Conservation (phyloP, 2,113 vertebrate species). For the Cebidichthys violaceus region DNA sequence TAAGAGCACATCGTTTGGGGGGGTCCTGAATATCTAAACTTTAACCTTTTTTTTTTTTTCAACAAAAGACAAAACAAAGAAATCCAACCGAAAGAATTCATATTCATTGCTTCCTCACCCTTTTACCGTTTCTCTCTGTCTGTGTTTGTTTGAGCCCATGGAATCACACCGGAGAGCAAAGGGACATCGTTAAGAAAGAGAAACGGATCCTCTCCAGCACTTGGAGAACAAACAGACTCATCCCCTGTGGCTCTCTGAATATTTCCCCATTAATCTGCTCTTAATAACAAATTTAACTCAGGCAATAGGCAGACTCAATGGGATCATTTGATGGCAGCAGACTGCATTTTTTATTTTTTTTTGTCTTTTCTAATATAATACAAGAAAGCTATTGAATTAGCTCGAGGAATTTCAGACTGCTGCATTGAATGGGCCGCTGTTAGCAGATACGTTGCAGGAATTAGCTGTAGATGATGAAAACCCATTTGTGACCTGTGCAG, state of each 20-base stretch:
- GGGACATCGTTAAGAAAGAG: slow-evolving; percentile 52
- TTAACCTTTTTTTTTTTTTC: neutral
- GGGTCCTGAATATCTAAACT: neutral
- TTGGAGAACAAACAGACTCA: slow-evolving; percentile 59
- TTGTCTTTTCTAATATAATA: slow-evolving; percentile 38
- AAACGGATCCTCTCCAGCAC: slow-evolving; percentile 27
- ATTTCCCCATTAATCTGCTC: slow-evolving; percentile 63
- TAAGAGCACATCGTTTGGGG: neutral
- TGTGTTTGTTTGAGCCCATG: slow-evolving; percentile 11
- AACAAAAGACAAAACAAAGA: neutral
- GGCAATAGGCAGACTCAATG: slow-evolving; percentile 17
- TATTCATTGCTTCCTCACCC: neutral
- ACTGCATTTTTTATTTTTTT: slow-evolving; percentile 34
- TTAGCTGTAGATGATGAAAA: slow-evolving; percentile 38
- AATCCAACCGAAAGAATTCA: neutral
- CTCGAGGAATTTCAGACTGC: slow-evolving; percentile 34
- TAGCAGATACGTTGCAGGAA: slow-evolving; percentile 38
- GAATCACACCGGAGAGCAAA: slow-evolving; percentile 37
- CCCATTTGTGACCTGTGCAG: slow-evolving; percentile 28
- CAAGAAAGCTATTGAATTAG: slow-evolving; percentile 47
- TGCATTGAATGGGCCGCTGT: slow-evolving; percentile 20
- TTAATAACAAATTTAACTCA: slow-evolving; percentile 61
- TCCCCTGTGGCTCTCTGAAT: slow-evolving; percentile 40
- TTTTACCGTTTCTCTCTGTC: neutral
- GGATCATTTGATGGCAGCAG: slow-evolving; percentile 37